Evolutionary conservation across 1,140 invertebrate species (phyloP).

Genomic region (Neuroterus valhalla): DNA sequence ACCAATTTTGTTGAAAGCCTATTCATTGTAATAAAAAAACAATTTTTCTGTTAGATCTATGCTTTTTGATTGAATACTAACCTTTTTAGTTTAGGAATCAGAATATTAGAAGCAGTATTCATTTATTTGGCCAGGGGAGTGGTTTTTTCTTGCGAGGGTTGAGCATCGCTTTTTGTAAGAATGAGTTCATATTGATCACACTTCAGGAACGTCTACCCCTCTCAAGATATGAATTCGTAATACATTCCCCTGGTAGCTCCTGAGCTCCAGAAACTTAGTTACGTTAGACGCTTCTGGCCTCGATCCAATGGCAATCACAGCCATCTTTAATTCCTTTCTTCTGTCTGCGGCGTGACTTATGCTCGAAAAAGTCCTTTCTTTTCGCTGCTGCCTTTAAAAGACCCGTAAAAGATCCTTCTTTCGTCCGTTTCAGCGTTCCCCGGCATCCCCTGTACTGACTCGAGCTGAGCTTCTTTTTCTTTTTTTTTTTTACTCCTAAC

Average conservation of each 20-base stretch:
- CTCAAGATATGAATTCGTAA: slow-evolving; percentile 69
- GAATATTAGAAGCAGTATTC: too few relatives aligned
- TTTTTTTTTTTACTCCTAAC: slow-evolving; percentile 45
- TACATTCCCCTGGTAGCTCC: slow-evolving; percentile 42
- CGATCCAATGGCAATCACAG: slow-evolving; percentile 65
- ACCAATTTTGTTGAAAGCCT: too few relatives aligned
- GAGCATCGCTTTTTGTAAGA: slow-evolving; percentile 64
- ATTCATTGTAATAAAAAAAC: neutral
- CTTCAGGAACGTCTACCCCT: slow-evolving; percentile 54
- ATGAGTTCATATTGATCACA: slow-evolving; percentile 66
- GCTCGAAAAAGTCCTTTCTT: slow-evolving; percentile 52
- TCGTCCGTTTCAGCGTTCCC: slow-evolving; percentile 37
- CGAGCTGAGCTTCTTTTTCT: slow-evolving; percentile 35
- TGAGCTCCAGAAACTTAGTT: slow-evolving; percentile 59
- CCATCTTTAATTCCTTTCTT: slow-evolving; percentile 68
- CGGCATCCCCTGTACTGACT: slow-evolving; percentile 37
- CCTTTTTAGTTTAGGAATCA: too few relatives aligned
- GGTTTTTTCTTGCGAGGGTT: slow-evolving; percentile 36
- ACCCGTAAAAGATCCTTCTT: slow-evolving; percentile 48
- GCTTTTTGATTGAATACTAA: too few relatives aligned
- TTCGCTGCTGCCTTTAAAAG: slow-evolving; percentile 42
- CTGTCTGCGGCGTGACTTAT: slow-evolving; percentile 62
- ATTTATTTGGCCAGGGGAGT: neutral
- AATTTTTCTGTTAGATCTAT: too few relatives aligned
- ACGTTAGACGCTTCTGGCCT: slow-evolving; percentile 57